Evolutionary conservation across 2,113 vertebrate species (phyloP).

Genomic region (Hippocampus zosterae): DNA sequence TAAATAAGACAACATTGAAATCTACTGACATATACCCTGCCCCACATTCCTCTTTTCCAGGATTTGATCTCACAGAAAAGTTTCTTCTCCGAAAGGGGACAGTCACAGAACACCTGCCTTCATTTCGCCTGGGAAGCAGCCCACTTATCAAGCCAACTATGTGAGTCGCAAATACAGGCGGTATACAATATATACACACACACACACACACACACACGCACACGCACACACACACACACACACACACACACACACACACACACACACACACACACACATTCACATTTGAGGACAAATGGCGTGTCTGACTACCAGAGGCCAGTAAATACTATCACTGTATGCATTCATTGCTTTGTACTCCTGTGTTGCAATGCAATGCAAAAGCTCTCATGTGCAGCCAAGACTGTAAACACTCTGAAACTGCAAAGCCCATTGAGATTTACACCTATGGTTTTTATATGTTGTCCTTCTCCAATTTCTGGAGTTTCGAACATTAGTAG

Average conservation of each 20-base stretch:
- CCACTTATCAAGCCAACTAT: slow-evolving; percentile 84
- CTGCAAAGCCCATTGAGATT: slow-evolving; percentile 9
- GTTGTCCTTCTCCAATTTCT: not conserved
- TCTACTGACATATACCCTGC: slow-evolving; percentile 3
- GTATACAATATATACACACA: too few relatives aligned
- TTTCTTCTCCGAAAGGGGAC: slow-evolving; percentile 83
- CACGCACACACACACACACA: too few relatives aligned
- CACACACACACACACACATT: too few relatives aligned
- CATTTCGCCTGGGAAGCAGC: slow-evolving; percentile 84
- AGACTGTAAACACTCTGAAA: slow-evolving; percentile 9
- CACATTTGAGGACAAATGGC: slow-evolving; percentile 14
- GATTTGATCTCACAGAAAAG: slow-evolving; percentile 87
- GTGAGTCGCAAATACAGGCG: slow-evolving; percentile 63
- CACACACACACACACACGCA: too few relatives aligned
- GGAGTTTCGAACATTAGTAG: not conserved
- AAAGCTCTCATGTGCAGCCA: slow-evolving; percentile 13
- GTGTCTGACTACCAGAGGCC: not conserved
- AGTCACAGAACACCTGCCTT: slow-evolving; percentile 75
- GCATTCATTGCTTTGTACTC: slow-evolving; percentile 17
- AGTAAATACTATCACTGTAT: slow-evolving; percentile 20
- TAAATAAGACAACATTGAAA: not conserved
- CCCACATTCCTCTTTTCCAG: slow-evolving; percentile 64
- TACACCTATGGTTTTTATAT: slow-evolving; percentile 1
- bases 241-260: too few relatives aligned
- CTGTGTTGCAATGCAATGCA: slow-evolving; percentile 1